Conservation (phyloP, 2,113 vertebrate genomes). For the Sarotherodon lohbergeri region DNA sequence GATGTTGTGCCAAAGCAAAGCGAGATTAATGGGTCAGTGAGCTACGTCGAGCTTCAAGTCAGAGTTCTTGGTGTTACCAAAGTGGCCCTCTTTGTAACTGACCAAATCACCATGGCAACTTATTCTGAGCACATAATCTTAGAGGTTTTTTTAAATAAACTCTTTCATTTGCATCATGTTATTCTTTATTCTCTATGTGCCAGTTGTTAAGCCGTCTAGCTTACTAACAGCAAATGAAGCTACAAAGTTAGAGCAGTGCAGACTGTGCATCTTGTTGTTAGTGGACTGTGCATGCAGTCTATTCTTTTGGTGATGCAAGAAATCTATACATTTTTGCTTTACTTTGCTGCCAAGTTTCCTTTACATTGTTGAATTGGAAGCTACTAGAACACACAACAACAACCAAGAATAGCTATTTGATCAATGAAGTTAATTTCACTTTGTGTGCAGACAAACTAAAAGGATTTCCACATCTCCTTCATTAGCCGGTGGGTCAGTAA, state of each 20-base stretch:
- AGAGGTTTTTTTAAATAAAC: not conserved
- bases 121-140: not conserved
- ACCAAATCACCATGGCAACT: not conserved
- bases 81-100: not conserved
- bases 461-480: not conserved
- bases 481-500: not conserved
- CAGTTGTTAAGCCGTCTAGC: rapidly evolving
- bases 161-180: not conserved
- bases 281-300: not conserved
- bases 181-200: not conserved
- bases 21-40: not conserved
- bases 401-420: not conserved
- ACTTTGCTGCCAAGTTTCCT: not conserved
- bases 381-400: not conserved
- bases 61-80: not conserved
- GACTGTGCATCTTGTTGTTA: not conserved
- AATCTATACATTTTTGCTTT: not conserved
- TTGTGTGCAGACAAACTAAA: not conserved
- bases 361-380: not conserved
- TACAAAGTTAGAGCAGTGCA: not conserved
- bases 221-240: not conserved
- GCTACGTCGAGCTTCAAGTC: not conserved
- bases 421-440: not conserved
- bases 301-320: not conserved
- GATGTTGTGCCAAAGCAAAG: not conserved